These are phyloP conservation scores for Dunckerocampus dactyliophorus DNA, from an alignment of 2,113 vertebrate genomes.

Conservation along the genomic window DNA sequence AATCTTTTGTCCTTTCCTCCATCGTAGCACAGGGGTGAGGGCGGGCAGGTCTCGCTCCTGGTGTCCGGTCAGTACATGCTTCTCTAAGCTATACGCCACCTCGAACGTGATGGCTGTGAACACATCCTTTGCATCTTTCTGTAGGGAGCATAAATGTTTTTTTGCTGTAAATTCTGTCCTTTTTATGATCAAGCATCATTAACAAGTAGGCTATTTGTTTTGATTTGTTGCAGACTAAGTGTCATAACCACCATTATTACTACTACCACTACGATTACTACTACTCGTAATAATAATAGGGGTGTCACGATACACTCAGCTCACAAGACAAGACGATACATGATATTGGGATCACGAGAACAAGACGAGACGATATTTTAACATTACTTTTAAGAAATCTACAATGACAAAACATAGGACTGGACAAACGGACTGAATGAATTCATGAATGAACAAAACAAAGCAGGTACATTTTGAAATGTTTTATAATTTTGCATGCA, in stretches of 20 bases:
- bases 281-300: no score
- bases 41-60: constrained; percentile 78
- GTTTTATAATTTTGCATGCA: no score
- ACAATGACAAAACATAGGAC: no score
- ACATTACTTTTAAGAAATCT: no score
- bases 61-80: constrained; percentile 66
- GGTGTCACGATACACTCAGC: no score
- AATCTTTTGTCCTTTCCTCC: constrained; percentile 91
- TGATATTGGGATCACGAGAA: no score
- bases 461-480: no score
- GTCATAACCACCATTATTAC: neutral
- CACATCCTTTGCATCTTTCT: constrained; percentile 93
- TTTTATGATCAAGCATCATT: neutral
- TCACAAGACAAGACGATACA: no score
- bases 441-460: no score
- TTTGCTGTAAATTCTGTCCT: neutral
- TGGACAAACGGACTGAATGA: no score
- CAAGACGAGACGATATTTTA: no score
- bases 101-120: constrained; percentile 93
- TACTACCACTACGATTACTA: no score
- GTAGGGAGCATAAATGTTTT: constrained; percentile 28
- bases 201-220: neutral
- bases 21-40: constrained; percentile 86
- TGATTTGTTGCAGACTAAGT: neutral
- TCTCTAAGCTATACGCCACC: constrained; percentile 82